Conservation (phyloP, 2,113 vertebrate genomes). For the Furnarius figulus region DNA sequence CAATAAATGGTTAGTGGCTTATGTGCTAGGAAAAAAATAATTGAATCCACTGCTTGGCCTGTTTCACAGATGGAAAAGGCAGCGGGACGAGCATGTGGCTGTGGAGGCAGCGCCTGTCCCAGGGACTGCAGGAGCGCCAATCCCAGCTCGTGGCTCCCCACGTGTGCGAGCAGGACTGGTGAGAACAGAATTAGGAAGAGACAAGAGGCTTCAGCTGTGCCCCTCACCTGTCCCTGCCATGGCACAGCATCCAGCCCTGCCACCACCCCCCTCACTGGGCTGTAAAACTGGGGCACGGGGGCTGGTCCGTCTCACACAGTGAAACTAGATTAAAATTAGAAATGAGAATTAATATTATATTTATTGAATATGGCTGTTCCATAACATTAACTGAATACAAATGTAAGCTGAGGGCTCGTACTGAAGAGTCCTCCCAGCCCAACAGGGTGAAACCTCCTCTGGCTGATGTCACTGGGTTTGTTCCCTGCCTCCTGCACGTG, state of each 20-base stretch:
- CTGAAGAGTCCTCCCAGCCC: neutral
- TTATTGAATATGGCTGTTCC: neutral
- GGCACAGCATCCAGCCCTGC: neutral
- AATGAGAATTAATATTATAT: neutral
- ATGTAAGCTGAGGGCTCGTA: accelerated
- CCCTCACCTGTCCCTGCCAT: neutral
- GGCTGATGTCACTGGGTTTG: neutral
- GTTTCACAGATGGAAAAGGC: constrained; percentile 44
- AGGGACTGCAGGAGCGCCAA: neutral
- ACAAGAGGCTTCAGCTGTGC: neutral
- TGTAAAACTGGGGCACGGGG: neutral
- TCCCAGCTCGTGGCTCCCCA: neutral
- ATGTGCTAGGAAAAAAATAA: constrained; percentile 25
- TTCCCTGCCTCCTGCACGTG: neutral
- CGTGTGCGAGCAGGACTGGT: neutral
- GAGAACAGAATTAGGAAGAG: neutral
- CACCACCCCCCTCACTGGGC: accelerated
- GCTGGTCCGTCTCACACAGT: accelerated
- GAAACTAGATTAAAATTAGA: neutral
- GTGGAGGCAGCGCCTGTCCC: neutral
- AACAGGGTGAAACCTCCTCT: accelerated
- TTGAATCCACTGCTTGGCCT: constrained; percentile 12
- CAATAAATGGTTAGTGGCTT: constrained; percentile 29
- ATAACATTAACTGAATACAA: accelerated
- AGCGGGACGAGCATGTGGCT: neutral